These are phyloP conservation scores for Leucoptera coffeella DNA, from an alignment of 2,888 invertebrate species.

Conservation along the genomic window DNA sequence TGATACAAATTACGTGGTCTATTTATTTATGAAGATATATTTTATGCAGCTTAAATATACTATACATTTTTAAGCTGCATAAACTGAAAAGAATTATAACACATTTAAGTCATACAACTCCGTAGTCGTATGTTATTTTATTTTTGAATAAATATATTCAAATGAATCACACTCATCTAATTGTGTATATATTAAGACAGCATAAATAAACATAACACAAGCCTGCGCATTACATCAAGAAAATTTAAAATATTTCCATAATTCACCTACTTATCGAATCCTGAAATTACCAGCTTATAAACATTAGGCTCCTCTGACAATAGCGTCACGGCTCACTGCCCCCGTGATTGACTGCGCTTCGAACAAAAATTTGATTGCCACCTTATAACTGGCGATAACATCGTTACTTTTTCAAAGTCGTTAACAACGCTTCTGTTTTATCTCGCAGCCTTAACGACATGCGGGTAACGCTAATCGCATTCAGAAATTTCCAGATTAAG, in stretches of 20 bases:
- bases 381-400: slow-evolving; percentile 33
- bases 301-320: slow-evolving; percentile 36
- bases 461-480: slow-evolving; percentile 45
- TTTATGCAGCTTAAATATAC: too few relatives aligned
- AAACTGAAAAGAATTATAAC: too few relatives aligned
- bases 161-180: too few relatives aligned
- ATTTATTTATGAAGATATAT: too few relatives aligned
- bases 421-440: slow-evolving; percentile 51
- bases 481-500: slow-evolving; percentile 1
- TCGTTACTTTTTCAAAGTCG: slow-evolving; percentile 22
- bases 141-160: too few relatives aligned
- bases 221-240: neutral
- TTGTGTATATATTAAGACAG: too few relatives aligned
- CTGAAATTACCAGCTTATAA: slow-evolving; percentile 28
- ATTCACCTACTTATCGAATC: slow-evolving; percentile 6
- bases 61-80: too few relatives aligned
- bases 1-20: too few relatives aligned
- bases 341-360: slow-evolving; percentile 38
- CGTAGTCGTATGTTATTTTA: too few relatives aligned
- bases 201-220: too few relatives aligned
- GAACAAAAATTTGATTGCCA: slow-evolving; percentile 46
- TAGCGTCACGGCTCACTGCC: slow-evolving; percentile 40
- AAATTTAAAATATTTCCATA: neutral
- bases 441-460: slow-evolving; percentile 43
- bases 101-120: too few relatives aligned